Base-by-base conservation (phyloP, 2,113 vertebrate genomes). In the Pionites leucogaster region DNA sequence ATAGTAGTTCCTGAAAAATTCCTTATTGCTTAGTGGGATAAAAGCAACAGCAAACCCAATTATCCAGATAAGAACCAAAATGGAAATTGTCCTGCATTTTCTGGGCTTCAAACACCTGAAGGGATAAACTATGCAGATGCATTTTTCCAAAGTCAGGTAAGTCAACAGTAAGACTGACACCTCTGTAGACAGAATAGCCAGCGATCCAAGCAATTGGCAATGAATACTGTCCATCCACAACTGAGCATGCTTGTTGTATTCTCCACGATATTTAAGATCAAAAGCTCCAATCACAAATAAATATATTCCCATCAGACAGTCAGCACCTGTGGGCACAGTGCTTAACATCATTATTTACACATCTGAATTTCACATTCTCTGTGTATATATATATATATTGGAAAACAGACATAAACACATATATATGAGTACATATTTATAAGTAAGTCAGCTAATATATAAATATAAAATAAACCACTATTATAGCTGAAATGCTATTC, bases 141-240 rank as follows among this genome's bases (percentile, higher is more conserved):
- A 99, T 94, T 99, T 99, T 98, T 99, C 99, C 98, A 99, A 82
- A 59, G 99, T 99, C 94, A 99, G 98, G 88, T 99, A 99, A 29
- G 99, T 99, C 95, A 99, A 98, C 67, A 99, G 98, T 83, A 99
- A 98, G 76, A 99, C 99, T 2, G 99, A 99, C 20, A 99, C 99
- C 97, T 99, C 99, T 10, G 99, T 99, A 96, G 99, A 99, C 60
- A 99, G 97, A 98, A 99, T 99, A 96, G 99, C 99, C 97, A 99
- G 92, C 19, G 99, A 99, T 65, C 99, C 99, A 82, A 99, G 98
- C 92, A 99, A 97, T 41, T 99, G 99, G 93, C 99, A 99, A 35
- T 99, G 98, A 50, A 94, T 94, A 90, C 99, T 99, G 97, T 99
- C 99, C 98, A 98, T 99, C 99, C 99, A 99, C 79, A 99, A 98